A percentile compares a stretch with the other conserved stretches of the same genome.
phyloP scores from a whole-genome alignment of 2,888 invertebrate species.

The Ichneumoninae sp. region DNA sequence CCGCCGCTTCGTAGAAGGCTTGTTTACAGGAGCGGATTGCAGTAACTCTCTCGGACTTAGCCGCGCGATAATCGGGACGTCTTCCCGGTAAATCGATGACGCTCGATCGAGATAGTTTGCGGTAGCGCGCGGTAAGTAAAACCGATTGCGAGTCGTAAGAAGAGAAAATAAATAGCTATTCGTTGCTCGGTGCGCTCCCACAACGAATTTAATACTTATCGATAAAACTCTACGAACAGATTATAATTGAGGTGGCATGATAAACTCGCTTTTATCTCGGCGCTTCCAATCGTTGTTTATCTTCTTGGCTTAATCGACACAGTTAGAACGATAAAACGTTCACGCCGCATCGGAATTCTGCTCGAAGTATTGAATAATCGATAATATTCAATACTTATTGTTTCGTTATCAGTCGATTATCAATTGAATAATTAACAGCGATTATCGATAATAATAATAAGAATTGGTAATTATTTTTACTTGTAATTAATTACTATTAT shows the following conservation, averaged over 20 bases:
- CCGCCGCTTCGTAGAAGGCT: slow-evolving; percentile 8
- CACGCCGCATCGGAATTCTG: too few relatives aligned
- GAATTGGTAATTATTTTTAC: too few relatives aligned
- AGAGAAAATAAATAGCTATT: neutral
- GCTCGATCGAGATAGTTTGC: slow-evolving; percentile 22
- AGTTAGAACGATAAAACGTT: neutral
- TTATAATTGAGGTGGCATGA: neutral
- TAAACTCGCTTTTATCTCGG: neutral
- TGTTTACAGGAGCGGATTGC: slow-evolving; percentile 38
- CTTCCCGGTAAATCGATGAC: slow-evolving; percentile 54
- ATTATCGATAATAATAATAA: too few relatives aligned
- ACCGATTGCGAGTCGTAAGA: neutral
- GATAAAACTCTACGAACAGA: slow-evolving; percentile 4
- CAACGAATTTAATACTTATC: neutral
- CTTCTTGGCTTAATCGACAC: neutral
- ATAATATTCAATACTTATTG: too few relatives aligned
- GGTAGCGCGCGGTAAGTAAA: neutral
- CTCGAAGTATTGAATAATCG: too few relatives aligned
- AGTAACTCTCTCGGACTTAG: slow-evolving; percentile 17
- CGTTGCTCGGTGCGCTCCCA: neutral
- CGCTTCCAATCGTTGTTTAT: neutral
- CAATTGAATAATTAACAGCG: too few relatives aligned
- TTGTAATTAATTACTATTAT: too few relatives aligned
- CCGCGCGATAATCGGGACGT: slow-evolving; percentile 38
- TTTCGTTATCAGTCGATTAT: too few relatives aligned